Conservation (phyloP, 2,113 vertebrate species). For the Erpornis zantholeuca region DNA sequence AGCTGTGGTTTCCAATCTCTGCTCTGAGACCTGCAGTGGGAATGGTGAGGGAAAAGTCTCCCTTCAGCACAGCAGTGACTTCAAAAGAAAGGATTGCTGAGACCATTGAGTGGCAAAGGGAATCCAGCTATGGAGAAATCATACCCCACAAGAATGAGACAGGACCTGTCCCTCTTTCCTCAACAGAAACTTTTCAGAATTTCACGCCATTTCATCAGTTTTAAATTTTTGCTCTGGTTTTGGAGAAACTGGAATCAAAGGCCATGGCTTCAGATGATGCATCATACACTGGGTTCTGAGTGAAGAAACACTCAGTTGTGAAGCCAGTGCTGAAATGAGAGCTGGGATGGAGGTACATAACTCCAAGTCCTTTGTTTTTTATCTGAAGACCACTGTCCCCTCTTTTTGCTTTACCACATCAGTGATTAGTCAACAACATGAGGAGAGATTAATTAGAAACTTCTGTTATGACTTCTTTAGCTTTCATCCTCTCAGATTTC, state of each 20-base stretch:
- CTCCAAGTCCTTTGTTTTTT: background rate
- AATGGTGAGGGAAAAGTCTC: background rate
- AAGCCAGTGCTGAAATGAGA: background rate
- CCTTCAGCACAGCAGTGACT: background rate
- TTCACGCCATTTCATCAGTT: background rate
- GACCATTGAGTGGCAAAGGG: background rate
- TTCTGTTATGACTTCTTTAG: background rate
- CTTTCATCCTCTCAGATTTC: background rate
- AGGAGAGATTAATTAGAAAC: background rate
- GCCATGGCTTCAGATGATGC: background rate
- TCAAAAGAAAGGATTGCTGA: background rate
- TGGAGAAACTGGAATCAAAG: background rate
- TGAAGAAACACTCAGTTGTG: background rate
- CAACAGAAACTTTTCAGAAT: background rate
- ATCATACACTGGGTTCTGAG: background rate
- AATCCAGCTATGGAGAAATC: background rate
- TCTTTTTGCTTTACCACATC: background rate
- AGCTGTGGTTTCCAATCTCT: background rate
- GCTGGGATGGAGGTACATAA: background rate
- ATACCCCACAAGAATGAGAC: background rate
- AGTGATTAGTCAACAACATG: background rate
- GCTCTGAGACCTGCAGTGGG: background rate
- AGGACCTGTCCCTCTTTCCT: background rate
- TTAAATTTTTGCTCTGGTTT: background rate
- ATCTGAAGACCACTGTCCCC: background rate